Percentiles rank a stretch among this genome's conserved stretches.
Conservation (phyloP, 1,140 invertebrate species). For the Agraylea sexmaculata region DNA sequence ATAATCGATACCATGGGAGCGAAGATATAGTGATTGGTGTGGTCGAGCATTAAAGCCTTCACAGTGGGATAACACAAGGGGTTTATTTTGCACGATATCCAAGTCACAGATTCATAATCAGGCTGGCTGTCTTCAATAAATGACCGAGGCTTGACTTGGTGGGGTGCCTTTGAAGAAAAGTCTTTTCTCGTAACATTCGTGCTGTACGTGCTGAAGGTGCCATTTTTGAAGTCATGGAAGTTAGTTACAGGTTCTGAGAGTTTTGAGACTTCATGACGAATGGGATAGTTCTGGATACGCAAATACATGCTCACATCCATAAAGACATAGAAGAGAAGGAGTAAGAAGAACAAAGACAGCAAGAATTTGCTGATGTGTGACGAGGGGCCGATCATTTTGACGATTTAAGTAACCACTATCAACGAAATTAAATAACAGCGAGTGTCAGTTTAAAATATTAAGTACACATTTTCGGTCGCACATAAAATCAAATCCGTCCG, state of each 20-base stretch:
- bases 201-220: slow-evolving; percentile 6
- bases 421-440: too few relatives aligned
- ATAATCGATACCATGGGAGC: slow-evolving; percentile 56
- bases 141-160: slow-evolving; percentile 1
- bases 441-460: too few relatives aligned
- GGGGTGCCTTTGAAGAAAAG: slow-evolving; percentile 7
- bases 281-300: slow-evolving; percentile 46
- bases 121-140: slow-evolving; percentile 13
- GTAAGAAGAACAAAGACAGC: slow-evolving; percentile 34
- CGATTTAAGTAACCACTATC: neutral
- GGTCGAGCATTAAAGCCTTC: slow-evolving; percentile 61
- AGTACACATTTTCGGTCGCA: too few relatives aligned
- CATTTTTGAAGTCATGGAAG: neutral
- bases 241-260: slow-evolving; percentile 1
- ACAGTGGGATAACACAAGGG: slow-evolving; percentile 63
- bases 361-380: slow-evolving; percentile 45
- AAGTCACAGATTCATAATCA: slow-evolving; percentile 43
- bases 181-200: slow-evolving; percentile 16
- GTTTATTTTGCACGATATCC: slow-evolving; percentile 53
- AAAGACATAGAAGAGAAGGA: slow-evolving; percentile 43
- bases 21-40: slow-evolving; percentile 64
- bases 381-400: slow-evolving; percentile 44
- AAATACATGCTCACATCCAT: slow-evolving; percentile 50
- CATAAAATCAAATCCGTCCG: too few relatives aligned
- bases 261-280: slow-evolving; percentile 23